phyloP scores from a whole-genome alignment of 2,797 vertebrate genomes.

The Eupleurogrammus muticus region DNA sequence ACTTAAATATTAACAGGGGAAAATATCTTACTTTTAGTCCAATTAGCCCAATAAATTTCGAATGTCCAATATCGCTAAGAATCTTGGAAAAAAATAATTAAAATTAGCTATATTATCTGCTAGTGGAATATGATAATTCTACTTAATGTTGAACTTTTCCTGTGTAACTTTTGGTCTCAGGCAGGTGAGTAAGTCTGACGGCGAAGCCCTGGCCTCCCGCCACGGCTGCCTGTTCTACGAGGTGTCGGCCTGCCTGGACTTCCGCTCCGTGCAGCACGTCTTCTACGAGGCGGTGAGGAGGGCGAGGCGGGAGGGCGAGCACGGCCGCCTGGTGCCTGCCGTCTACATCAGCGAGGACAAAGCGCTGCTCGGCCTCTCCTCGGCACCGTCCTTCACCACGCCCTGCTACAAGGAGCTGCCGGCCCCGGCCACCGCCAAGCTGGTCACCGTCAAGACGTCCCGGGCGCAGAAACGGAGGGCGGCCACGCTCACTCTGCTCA shows the following conservation, averaged over 20 bases:
- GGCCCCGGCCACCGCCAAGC: constrained; percentile 90
- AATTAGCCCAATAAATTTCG: too few species aligned
- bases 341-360: constrained; percentile 89
- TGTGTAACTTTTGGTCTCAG: constrained; percentile 68
- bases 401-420: constrained; percentile 91
- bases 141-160: too few species aligned
- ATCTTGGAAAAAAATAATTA: too few species aligned
- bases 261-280: constrained; percentile 84
- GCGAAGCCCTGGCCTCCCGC: constrained; percentile 82
- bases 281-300: constrained; percentile 91
- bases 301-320: constrained; percentile 77
- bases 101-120: too few species aligned
- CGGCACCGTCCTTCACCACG: constrained; percentile 67
- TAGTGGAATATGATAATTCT: too few species aligned
- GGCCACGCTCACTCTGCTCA: constrained; percentile 90
- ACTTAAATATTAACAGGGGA: too few species aligned
- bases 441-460: constrained; percentile 93
- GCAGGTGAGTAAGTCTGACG: constrained; percentile 90
- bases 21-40: too few species aligned
- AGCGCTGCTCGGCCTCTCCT: constrained; percentile 59
- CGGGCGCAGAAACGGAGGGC: constrained; percentile 93
- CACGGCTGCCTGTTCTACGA: constrained; percentile 89
- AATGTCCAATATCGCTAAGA: too few species aligned
- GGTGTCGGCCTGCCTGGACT: constrained; percentile 92
- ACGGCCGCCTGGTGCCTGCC: constrained; percentile 62